These are phyloP conservation scores for Platanista minor DNA, from an alignment of 2,113 vertebrate genomes.

Conservation along the genomic window DNA sequence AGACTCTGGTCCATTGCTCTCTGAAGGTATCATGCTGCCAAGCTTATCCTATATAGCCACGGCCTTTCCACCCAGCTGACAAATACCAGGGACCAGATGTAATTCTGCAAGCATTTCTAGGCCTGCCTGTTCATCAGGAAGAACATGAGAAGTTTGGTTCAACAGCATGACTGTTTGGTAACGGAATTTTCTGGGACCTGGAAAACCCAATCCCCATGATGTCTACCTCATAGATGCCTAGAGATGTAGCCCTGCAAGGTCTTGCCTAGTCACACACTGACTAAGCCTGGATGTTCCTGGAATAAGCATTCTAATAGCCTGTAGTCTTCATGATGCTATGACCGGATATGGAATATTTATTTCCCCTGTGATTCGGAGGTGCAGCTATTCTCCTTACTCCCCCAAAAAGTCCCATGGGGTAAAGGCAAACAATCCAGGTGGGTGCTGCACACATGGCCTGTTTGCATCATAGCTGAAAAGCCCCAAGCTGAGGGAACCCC, in stretches of 20 bases:
- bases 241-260: no score
- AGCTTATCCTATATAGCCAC: no score
- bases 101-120: neutral
- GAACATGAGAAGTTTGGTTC: neutral
- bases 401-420: accelerated
- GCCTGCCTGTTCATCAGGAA: neutral
- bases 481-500: neutral
- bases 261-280: no score
- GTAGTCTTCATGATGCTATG: neutral
- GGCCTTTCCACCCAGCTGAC: neutral
- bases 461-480: neutral
- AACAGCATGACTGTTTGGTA: neutral
- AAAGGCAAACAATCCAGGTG: neutral
- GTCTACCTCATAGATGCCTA: neutral
- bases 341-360: neutral
- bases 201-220: neutral
- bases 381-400: neutral
- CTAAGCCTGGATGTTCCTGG: no score
- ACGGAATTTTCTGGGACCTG: neutral
- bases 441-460: accelerated
- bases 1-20: neutral
- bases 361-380: neutral
- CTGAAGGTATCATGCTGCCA: accelerated
- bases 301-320: no score
- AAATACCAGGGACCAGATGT: neutral